Base-by-base conservation (phyloP, 1,140 invertebrate genomes). In the Zaprionus ornatus region DNA sequence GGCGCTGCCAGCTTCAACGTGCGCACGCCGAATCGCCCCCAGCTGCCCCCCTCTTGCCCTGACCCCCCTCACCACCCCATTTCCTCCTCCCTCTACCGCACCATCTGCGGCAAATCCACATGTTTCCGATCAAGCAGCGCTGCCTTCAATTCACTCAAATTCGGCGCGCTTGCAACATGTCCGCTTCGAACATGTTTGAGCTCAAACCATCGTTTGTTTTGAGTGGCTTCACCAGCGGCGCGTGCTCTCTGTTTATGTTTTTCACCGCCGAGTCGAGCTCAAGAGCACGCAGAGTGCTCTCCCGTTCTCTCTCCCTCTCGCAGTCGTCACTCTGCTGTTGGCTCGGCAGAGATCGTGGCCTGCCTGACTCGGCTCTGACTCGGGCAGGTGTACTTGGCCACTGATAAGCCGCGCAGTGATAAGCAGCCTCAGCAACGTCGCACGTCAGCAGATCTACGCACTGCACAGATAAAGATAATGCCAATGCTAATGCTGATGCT, bases 161-260 rank as follows among this genome's bases (percentile, higher is more conserved):
- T 55, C 21, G 25, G 23, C 55, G 52, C 50, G 13, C n/a, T 7
- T 10, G 55, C 7, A 57, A 59, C 56, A 57, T 37, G 55, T 57
- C 15, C 42, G 42, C 40, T 1, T 32, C 61, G 45, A 78, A 70
- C 76, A 75, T 66, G 76, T 79, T 79, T 50, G 72, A 75, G 66
- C 66, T 78, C 50, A 57, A 65, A 15, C 52, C 3, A 4, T 25
- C 25, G 29, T 60, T 63, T 70, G 67, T 75, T 70, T 75, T 74
- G 72, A 74, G 72, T 74, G 72, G 35, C 27, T 42, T 10, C 19
- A n/a, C 17, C n/a, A 48, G 27, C 40, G 29, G 27, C 21, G 42
- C 37, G 13, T 21, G 66, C 66, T 74, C 72, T 74, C 72, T 74
- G 73, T 75, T 75, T 75, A 75, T 57, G 59, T 75, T 75, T 75